phyloP scores from a whole-genome alignment of 2,797 vertebrate genomes.

The Semaprochilodus insignis region DNA sequence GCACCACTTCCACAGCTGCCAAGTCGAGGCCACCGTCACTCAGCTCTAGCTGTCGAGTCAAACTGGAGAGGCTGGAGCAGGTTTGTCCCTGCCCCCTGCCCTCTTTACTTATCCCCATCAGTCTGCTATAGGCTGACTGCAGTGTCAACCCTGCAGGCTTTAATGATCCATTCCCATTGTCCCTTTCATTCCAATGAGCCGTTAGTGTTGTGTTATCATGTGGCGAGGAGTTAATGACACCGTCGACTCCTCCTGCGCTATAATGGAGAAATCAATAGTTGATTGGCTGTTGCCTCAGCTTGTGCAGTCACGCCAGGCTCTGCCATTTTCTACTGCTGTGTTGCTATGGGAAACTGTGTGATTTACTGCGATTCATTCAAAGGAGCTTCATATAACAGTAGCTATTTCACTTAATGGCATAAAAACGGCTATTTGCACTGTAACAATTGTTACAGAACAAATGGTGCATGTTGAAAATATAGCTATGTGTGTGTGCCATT shows the following conservation, averaged over 20 bases:
- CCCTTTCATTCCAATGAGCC: conserved; percentile 39
- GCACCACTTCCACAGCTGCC: conserved; percentile 14
- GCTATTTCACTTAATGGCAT: neutral
- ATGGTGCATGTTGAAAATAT: neutral
- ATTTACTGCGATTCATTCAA: conserved; percentile 18
- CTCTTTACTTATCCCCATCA: neutral
- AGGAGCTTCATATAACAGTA: neutral
- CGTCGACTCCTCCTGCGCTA: conserved; percentile 31
- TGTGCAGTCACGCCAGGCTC: conserved; percentile 35
- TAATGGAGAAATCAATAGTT: conserved; percentile 54
- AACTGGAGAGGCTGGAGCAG: conserved; percentile 53
- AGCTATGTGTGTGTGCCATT: neutral
- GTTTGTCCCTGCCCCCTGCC: conserved; percentile 29
- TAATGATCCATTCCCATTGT: conserved; percentile 38
- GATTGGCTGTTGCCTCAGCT: conserved; percentile 25
- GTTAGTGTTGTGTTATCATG: conserved; percentile 48
- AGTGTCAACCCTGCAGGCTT: conserved; percentile 33
- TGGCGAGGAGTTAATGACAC: conserved; percentile 43
- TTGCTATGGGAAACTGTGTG: conserved; percentile 14
- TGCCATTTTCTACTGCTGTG: conserved; percentile 16
- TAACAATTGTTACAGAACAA: neutral
- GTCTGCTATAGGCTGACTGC: neutral
- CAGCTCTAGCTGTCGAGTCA: conserved; percentile 36
- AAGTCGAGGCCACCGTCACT: conserved; percentile 31
- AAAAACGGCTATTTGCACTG: neutral